Base-by-base conservation (phyloP, 2,797 vertebrate genomes). In the Cynopterus sphinx region DNA sequence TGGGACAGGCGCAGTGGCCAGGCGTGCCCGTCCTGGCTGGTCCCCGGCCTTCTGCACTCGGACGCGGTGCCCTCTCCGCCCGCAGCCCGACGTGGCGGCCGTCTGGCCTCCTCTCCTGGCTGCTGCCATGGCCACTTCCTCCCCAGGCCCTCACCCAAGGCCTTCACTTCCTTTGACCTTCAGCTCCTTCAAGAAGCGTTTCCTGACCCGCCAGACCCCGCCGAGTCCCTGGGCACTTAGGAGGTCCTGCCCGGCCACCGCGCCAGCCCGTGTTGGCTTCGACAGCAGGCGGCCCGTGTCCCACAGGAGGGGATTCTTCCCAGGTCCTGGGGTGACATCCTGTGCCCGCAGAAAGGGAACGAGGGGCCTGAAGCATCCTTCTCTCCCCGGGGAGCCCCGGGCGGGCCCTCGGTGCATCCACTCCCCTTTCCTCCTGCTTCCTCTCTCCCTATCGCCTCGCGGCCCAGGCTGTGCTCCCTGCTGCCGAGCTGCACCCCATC, bases 1-100 rank as follows among this genome's bases (percentile, higher is more conserved):
- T 0, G 31, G 1, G 31, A 10, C 5, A 0, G 59, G 31, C 31
- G 0, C 9, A 3, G n/a, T 6, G 10, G 17, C 28, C 39, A 1
- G 55, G 6, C 2, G 2, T 6, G 17, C 26, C 24, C 12, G 0
- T 4, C 46, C 67, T 5, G n/a, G 43, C 22, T 5, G 7, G 36
- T 6, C 49, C 55, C 6, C 0, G 6, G 71, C 33, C 43, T 17
- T 49, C 15, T 16, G 15, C 49, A 5, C 15, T 49, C 21, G 11
- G 41, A 43, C 0, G 0, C 5, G 1, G 12, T 3, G 4, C 46
- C 13, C 33, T 3, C 19, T 43, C 21, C 12, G 9, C 26, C 78
- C 13, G 0, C 21, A 16, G 9, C 26, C 78, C 13, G 0, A 5
- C 1, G 0, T 3, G n/a, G 51, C 33, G 1, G 46, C 61, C 1